Base-by-base conservation (phyloP, 2,888 invertebrate species). In the Synergus itoensis region DNA sequence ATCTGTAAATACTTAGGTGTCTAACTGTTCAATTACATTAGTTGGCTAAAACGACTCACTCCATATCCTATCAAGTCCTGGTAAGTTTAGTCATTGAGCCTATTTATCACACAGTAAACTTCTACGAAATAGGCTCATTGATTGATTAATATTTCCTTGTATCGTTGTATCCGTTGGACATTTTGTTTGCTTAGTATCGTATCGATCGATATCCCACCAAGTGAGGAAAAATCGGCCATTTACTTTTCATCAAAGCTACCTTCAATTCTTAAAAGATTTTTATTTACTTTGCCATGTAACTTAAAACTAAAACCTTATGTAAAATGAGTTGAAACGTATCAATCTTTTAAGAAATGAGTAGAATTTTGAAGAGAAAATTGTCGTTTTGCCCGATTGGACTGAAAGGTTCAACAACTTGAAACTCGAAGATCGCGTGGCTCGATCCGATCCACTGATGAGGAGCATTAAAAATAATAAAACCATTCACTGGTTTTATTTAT, bases 31-130 rank as follows among this genome's bases (percentile, higher is more conserved):
- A 84, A 87, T 86, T 83, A 86, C 84, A 81, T 86, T 87, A 88
- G 87, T 89, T 88, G 87, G 87, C 87, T 90, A 87, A 87, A 82
- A 87, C 87, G 86, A 90, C 87, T 89, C 86, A 86, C 86, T 87
- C 84, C 87, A 88, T 88, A 87, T 87, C 88, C 87, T 88, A 90
- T 87, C 81, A 85, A 87, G 84, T 87, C 86, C 89, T 85, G 90
- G 91, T 90, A 90, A 90, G 90, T 90, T 87, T 86, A 84, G 85
- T 73, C 53, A 53, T 8, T 69, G 69, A 69, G 69, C 69, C 77
- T 48, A 48, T 69, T 69, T 28, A 69, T 21, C 12, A 7, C 21
- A 40, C 45, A 41, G 21, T 11, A 57, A 4, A 45, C 14, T 69
- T 5, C 28, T 45, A 28, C 67, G 5, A 69, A 69, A 69, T 69